Evolutionary conservation across 2,888 invertebrate genomes (phyloP).

Genomic region (Patella pellucida): DNA sequence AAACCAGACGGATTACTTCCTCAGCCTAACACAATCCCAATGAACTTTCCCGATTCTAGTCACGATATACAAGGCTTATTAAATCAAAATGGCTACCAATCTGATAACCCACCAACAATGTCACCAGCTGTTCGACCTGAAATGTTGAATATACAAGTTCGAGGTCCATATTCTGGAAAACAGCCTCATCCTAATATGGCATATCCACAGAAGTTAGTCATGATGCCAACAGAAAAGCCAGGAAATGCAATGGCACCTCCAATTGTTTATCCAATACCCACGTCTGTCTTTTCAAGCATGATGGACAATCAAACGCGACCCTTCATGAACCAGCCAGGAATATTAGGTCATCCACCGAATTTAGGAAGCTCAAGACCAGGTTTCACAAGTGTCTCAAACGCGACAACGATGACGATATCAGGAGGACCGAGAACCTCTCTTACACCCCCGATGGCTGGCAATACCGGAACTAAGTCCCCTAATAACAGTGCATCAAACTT

Average conservation of each 20-base stretch:
- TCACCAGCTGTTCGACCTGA: background rate
- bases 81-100: background rate
- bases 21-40: background rate
- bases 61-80: background rate
- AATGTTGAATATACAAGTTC: background rate
- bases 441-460: conserved; percentile 29
- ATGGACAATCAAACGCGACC: background rate
- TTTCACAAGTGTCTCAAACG: conserved; percentile 4
- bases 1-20: background rate
- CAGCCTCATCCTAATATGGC: background rate
- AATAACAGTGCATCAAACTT: background rate
- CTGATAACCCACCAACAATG: background rate
- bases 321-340: background rate
- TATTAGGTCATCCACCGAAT: background rate
- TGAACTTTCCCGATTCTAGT: background rate
- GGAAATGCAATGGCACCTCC: no score
- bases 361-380: background rate
- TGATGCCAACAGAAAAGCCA: background rate
- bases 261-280: background rate
- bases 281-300: background rate
- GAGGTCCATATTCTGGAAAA: conserved; percentile 2
- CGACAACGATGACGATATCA: background rate
- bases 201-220: background rate
- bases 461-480: conserved; percentile 17
- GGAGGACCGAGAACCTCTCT: conserved; percentile 26